Percentiles rank a stretch among this genome's conserved stretches.
phyloP scores from a whole-genome alignment of 2,888 invertebrate species.

The Drosophila paracracens region DNA sequence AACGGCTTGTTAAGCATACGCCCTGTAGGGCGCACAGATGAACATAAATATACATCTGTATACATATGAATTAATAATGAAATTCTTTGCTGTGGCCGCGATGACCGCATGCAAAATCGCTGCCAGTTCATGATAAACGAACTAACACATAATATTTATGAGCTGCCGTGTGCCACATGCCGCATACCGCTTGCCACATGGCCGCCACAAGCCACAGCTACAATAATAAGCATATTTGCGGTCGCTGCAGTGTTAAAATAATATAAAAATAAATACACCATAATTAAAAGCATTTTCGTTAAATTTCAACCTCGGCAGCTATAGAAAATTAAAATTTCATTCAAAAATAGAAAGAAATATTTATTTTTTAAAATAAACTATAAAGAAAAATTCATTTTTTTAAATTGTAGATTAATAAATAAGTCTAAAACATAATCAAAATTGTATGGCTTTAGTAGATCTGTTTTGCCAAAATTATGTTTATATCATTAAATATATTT shows the following conservation, averaged over 20 bases:
- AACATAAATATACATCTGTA: slow-evolving; percentile 16
- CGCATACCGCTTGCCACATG: slow-evolving; percentile 24
- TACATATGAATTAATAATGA: slow-evolving; percentile 60
- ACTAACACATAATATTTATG: slow-evolving; percentile 73
- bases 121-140: slow-evolving; percentile 65
- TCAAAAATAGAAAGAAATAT: neutral
- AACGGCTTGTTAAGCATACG: slow-evolving; percentile 52
- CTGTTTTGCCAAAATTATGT: neutral
- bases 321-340: neutral
- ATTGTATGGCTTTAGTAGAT: neutral
- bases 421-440: neutral
- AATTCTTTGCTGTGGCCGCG: slow-evolving; percentile 39
- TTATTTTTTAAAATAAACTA: neutral
- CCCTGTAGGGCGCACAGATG: slow-evolving; percentile 33
- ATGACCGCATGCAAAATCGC: slow-evolving; percentile 54
- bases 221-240: slow-evolving; percentile 53
- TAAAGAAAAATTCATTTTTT: neutral
- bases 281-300: neutral
- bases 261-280: slow-evolving; percentile 1
- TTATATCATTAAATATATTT: neutral
- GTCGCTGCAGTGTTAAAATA: slow-evolving; percentile 27
- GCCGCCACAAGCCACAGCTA: slow-evolving; percentile 42
- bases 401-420: neutral
- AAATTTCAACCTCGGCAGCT: neutral
- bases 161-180: slow-evolving; percentile 37